Base-by-base conservation (phyloP, 2,888 invertebrate species). In the Griposia aprilina region DNA sequence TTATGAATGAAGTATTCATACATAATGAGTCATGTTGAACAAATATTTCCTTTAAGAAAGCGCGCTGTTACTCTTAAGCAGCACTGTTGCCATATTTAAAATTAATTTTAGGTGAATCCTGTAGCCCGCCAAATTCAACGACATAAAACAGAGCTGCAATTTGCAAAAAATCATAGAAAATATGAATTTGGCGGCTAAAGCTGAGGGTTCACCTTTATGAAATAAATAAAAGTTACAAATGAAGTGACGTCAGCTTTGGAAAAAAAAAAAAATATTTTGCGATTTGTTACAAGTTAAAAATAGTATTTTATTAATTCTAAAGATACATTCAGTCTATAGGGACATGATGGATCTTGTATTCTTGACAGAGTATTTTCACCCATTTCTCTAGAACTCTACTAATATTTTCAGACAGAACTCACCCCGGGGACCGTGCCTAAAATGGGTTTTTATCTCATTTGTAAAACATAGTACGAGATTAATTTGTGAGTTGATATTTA, bases 401-500 rank as follows among this genome's bases (percentile, higher is more conserved):
- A 59, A 76, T 74, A 74, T 79, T 78, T 78, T 75, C 68, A 87
- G 81, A 72, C 76, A 55, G 48, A 66, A 45, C 52, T 36, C 17
- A 15, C 63, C 84, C 87, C 52, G 13, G 5, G 75, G 81, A 70
- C 11, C 7, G 20, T 2, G 17, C 71, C 65, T 26, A 73, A 81
- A 84, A 84, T 76, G 87, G 73, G 78, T 81, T 84, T 85, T 84
- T 74, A 84, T 81, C 69, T 75, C 76, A 81, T 85, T 84, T 87
- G 66, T 84, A 81, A 87, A 86, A 84, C 69, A 86, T 79, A 80
- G 80, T 60, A 59, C 55, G 63, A 65, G 57, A 85, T 86, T 83
- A 86, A 70, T 63, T 74, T 30, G 73, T 78, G 74, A 85, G 57
- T 62, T 77, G 73, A 78, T 81, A 71, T 74, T 74, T 59, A 67